These are phyloP conservation scores for Calyptommatus sinebrachiatus DNA, from an alignment of 2,113 vertebrate genomes.

Conservation along the genomic window DNA sequence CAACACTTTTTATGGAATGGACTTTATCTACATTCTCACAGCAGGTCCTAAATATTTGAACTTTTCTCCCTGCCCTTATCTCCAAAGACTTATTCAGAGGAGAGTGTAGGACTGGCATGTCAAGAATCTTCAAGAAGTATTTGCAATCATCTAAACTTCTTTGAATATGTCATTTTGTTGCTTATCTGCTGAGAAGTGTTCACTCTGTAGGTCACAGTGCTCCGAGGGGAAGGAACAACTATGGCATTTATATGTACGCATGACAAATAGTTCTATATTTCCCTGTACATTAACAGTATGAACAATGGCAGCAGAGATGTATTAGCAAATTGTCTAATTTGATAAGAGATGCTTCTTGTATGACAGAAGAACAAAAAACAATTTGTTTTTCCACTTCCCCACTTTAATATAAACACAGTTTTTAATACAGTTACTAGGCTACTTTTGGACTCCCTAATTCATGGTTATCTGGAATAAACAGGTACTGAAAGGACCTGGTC, in stretches of 20 bases:
- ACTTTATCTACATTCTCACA: constrained; percentile 30
- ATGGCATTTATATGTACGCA: background rate
- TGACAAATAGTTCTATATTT: background rate
- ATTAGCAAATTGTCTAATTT: constrained; percentile 5
- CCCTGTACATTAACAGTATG: background rate
- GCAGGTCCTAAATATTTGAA: constrained; percentile 26
- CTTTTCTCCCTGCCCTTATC: constrained; percentile 21
- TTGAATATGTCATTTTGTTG: background rate
- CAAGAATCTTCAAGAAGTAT: constrained; percentile 13
- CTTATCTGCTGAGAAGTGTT: background rate
- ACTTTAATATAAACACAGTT: too few relatives aligned
- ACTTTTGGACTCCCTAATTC: too few relatives aligned
- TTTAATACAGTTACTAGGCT: too few relatives aligned
- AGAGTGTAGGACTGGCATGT: background rate
- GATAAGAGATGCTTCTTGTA: background rate
- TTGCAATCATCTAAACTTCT: background rate
- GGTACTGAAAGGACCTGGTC: too few relatives aligned
- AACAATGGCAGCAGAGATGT: background rate
- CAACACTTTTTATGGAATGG: constrained; percentile 34
- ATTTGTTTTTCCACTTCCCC: too few relatives aligned
- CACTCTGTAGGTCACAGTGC: background rate
- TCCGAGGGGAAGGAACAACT: background rate
- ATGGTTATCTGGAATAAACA: too few relatives aligned
- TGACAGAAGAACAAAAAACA: background rate
- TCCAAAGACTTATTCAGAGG: background rate